Percentiles rank a stretch among this genome's conserved stretches.
Conservation (phyloP, 2,113 vertebrate species). For the Carassius auratus region DNA sequence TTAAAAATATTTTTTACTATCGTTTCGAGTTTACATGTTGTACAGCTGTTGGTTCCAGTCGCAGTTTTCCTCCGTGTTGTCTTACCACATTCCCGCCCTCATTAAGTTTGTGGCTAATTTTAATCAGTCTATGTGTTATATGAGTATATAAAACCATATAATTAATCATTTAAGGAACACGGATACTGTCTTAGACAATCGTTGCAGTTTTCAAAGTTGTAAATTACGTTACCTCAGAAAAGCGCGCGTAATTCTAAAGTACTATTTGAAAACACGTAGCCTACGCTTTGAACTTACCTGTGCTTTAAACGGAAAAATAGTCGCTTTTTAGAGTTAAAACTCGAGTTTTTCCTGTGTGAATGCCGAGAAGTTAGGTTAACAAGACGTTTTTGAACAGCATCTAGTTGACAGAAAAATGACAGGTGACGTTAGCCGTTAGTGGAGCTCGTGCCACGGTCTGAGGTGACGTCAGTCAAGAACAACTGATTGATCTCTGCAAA, state of each 20-base stretch:
- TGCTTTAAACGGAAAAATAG: background rate
- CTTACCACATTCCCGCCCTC: conserved; percentile 70
- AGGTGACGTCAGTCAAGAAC: conserved; percentile 48
- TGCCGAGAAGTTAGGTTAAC: background rate
- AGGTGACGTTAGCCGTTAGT: conserved; percentile 61
- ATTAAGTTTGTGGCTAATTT: conserved; percentile 69
- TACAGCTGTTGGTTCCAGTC: conserved; percentile 68
- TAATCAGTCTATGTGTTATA: conserved; percentile 57
- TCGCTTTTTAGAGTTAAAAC: background rate
- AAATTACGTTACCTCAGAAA: conserved; percentile 12
- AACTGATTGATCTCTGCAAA: conserved; percentile 8
- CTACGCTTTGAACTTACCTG: background rate
- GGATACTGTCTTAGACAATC: no score
- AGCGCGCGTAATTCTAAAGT: background rate
- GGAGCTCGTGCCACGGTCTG: conserved; percentile 17
- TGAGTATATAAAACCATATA: conserved; percentile 26
- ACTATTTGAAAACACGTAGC: background rate
- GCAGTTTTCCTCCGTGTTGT: conserved; percentile 73
- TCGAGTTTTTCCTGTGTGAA: background rate
- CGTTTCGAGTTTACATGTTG: background rate
- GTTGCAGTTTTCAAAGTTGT: no score
- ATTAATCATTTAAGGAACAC: background rate
- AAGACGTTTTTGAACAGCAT: conserved; percentile 48
- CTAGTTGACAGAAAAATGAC: conserved; percentile 43
- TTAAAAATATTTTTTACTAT: background rate